Evolutionary conservation across 2,888 invertebrate species (phyloP).

Genomic region (Muschampia plurimacula): DNA sequence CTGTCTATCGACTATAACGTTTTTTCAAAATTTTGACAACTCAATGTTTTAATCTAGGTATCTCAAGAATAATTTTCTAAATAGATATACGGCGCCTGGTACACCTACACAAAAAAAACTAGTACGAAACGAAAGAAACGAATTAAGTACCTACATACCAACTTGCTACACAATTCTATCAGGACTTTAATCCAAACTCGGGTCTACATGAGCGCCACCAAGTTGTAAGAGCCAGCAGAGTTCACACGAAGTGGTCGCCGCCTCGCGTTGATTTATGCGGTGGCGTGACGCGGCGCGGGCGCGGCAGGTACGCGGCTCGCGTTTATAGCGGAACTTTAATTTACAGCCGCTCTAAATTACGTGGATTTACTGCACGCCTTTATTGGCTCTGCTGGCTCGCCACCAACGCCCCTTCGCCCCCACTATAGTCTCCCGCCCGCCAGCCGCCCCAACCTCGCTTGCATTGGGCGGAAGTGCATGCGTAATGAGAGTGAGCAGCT

Average conservation of each 20-base stretch:
- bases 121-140: too few species aligned
- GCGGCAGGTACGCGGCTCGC: constrained; percentile 74
- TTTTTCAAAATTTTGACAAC: too few species aligned
- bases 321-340: constrained; percentile 84
- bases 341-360: constrained; percentile 84
- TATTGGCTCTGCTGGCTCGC: constrained; percentile 72
- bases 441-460: constrained; percentile 45
- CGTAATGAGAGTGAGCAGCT: constrained; percentile 28
- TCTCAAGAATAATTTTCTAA: too few species aligned
- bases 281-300: constrained; percentile 66
- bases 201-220: constrained; percentile 7
- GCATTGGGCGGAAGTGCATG: constrained; percentile 43
- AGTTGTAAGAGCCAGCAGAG: constrained; percentile 35
- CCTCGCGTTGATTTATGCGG: constrained; percentile 60
- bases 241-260: constrained; percentile 68
- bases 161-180: background rate
- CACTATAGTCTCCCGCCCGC: constrained; percentile 59
- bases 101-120: too few species aligned
- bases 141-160: background rate
- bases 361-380: constrained; percentile 84
- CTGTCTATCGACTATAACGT: too few species aligned
- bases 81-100: too few species aligned
- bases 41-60: too few species aligned
- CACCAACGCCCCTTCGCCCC: constrained; percentile 68
- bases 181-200: background rate